Evolutionary conservation across 2,888 invertebrate genomes (phyloP), one percentile per base, ranked within the genome.

Genomic region (Esperia sulphurella): DNA sequence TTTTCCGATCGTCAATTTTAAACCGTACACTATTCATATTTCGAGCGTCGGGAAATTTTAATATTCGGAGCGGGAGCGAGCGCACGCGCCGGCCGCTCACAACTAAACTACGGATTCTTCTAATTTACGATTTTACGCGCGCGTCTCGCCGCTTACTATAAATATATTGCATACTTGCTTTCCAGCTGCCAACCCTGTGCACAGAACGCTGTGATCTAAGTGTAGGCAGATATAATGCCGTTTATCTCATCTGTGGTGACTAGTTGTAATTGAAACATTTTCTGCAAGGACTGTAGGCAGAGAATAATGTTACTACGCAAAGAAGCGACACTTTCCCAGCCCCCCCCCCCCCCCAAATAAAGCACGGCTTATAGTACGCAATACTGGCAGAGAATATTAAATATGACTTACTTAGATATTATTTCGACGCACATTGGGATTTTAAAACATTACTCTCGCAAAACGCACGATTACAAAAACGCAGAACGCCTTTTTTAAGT

Each of bases 31-130:
- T 31, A 30, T 45, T 45, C 33, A 40, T 13, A 40, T 30, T 40
- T 31, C 31, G 31, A 37, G 28, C 37, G 13, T 13, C 14, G 9
- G 35, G 38, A 30, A 45, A 37, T 38, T 43, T 14, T 45, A 47
- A 55, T 54, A 57, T 50, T 54, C 53, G 46, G 43, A 43, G 1
- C n/a, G n/a, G 35, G n/a, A 46, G 59, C 68, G 65, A 58, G 83
- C 68, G 65, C 58, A 83, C 83, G 83, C 84, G 77, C 79, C 75
- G 66, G 71, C 64, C 62, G 59, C 65, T 59, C 68, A 40, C 51
- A 38, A 14, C 57, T 53, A 60, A 57, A 75, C 70, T 71, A 69
- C 67, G 55, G 63, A 61, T 59, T 71, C 72, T 61, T 68, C 75
- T 79, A 76, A 78, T 74, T 71, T 71, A 66, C 64, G 59, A 56